A percentile compares a stretch with the other conserved stretches of the same genome.
Conservation (phyloP, 2,113 vertebrate species). For the Mixornis gularis region DNA sequence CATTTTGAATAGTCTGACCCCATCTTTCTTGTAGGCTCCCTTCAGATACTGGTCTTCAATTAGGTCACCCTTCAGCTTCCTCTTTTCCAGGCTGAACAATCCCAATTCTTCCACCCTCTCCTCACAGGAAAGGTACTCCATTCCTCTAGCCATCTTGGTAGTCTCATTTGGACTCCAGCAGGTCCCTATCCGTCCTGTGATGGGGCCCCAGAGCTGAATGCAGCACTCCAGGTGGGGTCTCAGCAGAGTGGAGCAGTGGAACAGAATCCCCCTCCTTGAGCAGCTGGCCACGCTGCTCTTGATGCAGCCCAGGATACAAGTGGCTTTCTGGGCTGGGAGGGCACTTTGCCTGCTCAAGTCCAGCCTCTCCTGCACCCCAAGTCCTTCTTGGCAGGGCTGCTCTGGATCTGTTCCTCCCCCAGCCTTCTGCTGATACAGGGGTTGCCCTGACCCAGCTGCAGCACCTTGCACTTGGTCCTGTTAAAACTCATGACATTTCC, state of each 20-base stretch:
- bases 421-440: not conserved
- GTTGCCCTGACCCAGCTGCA: not conserved
- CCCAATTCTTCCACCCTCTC: not conserved
- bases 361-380: not conserved
- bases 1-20: not conserved
- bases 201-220: not conserved
- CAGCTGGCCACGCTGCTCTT: rapidly evolving
- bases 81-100: not conserved
- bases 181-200: not conserved
- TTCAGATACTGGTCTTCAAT: not conserved
- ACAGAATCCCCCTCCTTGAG: not conserved
- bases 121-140: not conserved
- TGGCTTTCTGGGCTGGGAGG: not conserved
- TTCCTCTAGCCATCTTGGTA: not conserved
- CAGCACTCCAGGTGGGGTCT: not conserved
- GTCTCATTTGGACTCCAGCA: not conserved
- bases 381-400: not conserved
- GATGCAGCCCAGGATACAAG: not conserved
- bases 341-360: not conserved
- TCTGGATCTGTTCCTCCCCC: not conserved
- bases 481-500: not conserved
- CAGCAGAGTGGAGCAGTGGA: not conserved
- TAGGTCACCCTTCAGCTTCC: not conserved
- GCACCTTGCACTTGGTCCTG: not conserved
- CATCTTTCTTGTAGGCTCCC: not conserved